Base-by-base conservation (phyloP, 2,797 vertebrate species). In the Harpagifer antarcticus region DNA sequence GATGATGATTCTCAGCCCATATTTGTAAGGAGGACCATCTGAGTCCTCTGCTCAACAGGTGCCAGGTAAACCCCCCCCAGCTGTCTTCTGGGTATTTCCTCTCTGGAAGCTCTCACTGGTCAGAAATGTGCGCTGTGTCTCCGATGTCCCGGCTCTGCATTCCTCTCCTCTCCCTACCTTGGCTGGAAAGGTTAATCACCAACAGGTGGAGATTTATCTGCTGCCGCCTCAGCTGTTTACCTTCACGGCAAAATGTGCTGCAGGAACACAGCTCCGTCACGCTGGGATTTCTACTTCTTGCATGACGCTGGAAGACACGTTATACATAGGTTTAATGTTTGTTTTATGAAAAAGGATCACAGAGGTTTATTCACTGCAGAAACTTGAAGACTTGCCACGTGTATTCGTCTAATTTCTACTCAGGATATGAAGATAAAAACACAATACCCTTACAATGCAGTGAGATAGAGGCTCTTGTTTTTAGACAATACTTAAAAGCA, bases 151-250 rank as follows among this genome's bases (percentile, higher is more conserved):
- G 23, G 65, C 48, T 19, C 74, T 7, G 76, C 81, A 86, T 86
- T 88, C 81, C 86, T 85, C 42, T 57, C 48, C 77, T 53, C 77
- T 74, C 60, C 45, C 62, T 90, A 91, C 91, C 93, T 93, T 88
- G 1, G 82, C 86, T 49, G 73, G 40, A 62, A 80, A 90, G 91
- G 91, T 91, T 95, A 92, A 94, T 91, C 82, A 58, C 91, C 89
- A 90, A 94, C 93, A 94, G 92, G 93, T 93, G 90, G 74, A 4
- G 82, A 60, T 90, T 92, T 92, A 87, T 81, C 88, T 58, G 84
- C 84, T 74, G 90, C 84, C 72, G 84, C 49, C 86, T 88, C 88
- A 88, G 86, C 87, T 87, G 75, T 86, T 88, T 87, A 90, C 87
- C 87, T 92, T 87, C 76, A 72, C 45, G 49, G 66, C 37, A 74